Percentiles rank a stretch among this genome's conserved stretches.
These are phyloP conservation scores for Melanogrammus aeglefinus DNA, from an alignment of 2,797 vertebrate species.

Conservation along the genomic window DNA sequence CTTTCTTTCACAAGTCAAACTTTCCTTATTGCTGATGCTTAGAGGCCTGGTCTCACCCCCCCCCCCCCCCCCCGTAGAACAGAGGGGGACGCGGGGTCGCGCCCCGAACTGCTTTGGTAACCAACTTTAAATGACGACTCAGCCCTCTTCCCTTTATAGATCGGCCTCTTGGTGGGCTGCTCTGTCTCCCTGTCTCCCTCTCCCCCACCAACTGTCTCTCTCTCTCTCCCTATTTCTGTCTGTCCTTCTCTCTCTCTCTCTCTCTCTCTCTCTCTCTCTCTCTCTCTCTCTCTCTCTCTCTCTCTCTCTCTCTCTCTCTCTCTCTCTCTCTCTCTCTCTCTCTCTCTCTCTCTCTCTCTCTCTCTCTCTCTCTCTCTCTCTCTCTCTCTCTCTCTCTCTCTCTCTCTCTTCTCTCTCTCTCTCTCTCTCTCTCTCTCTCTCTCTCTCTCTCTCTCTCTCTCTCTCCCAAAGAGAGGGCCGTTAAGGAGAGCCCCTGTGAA, in stretches of 20 bases:
- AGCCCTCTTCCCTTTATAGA: slow-evolving; percentile 66
- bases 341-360: slow-evolving; percentile 13
- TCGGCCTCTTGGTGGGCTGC: slow-evolving; percentile 49
- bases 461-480: slow-evolving; percentile 25
- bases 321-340: slow-evolving; percentile 16
- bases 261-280: slow-evolving; percentile 12
- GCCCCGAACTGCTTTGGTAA: slow-evolving; percentile 52
- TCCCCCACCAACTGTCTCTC: not conserved
- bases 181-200: slow-evolving; percentile 10
- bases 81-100: slow-evolving; percentile 34
- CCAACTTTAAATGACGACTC: slow-evolving; percentile 59
- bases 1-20: not conserved
- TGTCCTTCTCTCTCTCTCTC: slow-evolving; percentile 15
- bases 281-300: slow-evolving; percentile 12
- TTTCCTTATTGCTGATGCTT: slow-evolving; percentile 2
- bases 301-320: slow-evolving; percentile 14
- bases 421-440: slow-evolving; percentile 16
- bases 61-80: not conserved
- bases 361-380: slow-evolving; percentile 17
- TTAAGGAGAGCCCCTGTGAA: slow-evolving; percentile 7
- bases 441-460: slow-evolving; percentile 13
- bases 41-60: not conserved
- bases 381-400: slow-evolving; percentile 17
- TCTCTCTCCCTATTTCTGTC: slow-evolving; percentile 7
- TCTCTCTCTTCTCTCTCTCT: slow-evolving; percentile 14